phyloP scores from a whole-genome alignment of 2,113 vertebrate species.

The Nibea albiflora region DNA sequence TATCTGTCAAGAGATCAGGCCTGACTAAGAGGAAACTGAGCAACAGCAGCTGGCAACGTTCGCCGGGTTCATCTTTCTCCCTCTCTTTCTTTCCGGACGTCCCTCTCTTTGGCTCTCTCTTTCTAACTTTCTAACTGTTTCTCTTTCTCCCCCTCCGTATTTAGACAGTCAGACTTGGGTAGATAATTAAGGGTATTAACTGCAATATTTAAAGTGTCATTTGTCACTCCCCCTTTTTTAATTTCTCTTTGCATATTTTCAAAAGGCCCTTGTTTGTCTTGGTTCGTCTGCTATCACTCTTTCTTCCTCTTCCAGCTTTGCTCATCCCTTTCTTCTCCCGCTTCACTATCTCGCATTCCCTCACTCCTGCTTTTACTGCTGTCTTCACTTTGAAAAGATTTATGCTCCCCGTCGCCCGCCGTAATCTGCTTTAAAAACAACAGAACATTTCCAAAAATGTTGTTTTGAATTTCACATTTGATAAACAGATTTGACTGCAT shows the following conservation, averaged over 20 bases:
- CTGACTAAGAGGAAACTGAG: conserved; percentile 53
- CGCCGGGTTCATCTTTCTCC: conserved; percentile 38
- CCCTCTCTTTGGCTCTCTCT: conserved; percentile 23
- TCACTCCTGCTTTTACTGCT: conserved; percentile 34
- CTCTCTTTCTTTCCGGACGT: conserved; percentile 28
- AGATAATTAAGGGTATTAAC: conserved; percentile 70
- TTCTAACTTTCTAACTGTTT: conserved; percentile 26
- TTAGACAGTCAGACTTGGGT: conserved; percentile 55
- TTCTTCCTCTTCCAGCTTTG: conserved; percentile 44
- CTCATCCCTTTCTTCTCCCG: conserved; percentile 5
- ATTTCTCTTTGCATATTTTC: conserved; percentile 63
- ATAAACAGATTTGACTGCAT: conserved; percentile 28
- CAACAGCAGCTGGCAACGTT: conserved; percentile 53
- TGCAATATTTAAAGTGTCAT: conserved; percentile 60
- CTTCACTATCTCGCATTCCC: conserved; percentile 15
- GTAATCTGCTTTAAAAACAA: conserved; percentile 39
- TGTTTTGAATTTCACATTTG: conserved; percentile 30
- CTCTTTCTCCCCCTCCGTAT: conserved; percentile 32
- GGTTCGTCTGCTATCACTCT: conserved; percentile 31
- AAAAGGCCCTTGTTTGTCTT: conserved; percentile 45
- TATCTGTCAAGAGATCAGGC: conserved; percentile 67
- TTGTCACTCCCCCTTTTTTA: conserved; percentile 56
- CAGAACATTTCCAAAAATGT: conserved; percentile 16
- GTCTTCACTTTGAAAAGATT: conserved; percentile 34
- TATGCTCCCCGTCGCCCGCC: not conserved